Base-by-base conservation (phyloP, 2,113 vertebrate species). In the Pavo muticus region DNA sequence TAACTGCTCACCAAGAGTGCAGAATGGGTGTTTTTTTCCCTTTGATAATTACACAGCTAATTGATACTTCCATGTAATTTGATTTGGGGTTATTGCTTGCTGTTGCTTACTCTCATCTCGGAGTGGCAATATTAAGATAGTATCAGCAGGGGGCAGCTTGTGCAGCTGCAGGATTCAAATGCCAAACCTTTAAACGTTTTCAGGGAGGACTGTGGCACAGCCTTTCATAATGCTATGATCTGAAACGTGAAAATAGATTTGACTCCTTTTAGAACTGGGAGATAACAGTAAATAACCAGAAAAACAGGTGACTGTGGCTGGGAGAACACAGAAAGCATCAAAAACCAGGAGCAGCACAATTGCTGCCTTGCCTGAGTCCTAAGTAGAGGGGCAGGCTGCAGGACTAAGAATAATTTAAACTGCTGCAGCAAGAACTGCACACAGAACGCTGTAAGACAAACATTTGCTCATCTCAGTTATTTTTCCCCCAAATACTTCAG, bases 401-500 rank as follows among this genome's bases (percentile, higher is more conserved):
- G 12, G 54, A 61, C 3, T 48, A 75, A 64, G 16, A 23, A 25
- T 14, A 32, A 75, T 48, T 72, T 29, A 10, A 79, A 50, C 7
- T 85, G 71, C 32, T 67, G 5, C 9, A 67, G 24, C 52, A 81
- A 52, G n/a, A 76, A 47, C 20, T 84, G 65, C 50, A 67, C 39
- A 23, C n/a, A 69, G 25, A 84, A 61, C 8, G 5, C 21, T 30
- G 29, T 39, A 45, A 59, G 17, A 39, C 21, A 63, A 76, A 73
- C 32, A 8, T 12, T 27, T 84, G 68, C 60, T 95, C 67, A 95
- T 57, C 8, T 14, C 30, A 3, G 63, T 84, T 90, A 7, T 87
- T 95, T 90, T 91, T 87, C 85, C 80, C 16, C 45, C 27, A 21
- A 95, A 96, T 52, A 48, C 91, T 87, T 90, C 95, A 99, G 99